phyloP scores from a whole-genome alignment of 2,888 invertebrate species.

The Lordiphosa andalusiaca region DNA sequence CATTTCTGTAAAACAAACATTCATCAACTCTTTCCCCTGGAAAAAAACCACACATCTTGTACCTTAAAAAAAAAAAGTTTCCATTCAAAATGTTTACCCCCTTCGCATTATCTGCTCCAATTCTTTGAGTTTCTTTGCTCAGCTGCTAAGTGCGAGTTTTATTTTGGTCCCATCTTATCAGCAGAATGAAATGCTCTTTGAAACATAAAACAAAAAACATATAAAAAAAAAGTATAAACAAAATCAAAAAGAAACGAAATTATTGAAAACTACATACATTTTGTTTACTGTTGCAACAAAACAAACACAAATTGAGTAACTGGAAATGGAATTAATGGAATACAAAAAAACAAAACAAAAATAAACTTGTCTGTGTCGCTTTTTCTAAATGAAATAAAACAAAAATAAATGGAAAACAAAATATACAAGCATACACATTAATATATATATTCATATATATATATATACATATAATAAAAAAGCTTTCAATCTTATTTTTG shows the following conservation, averaged over 20 bases:
- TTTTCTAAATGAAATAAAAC: constrained; percentile 63
- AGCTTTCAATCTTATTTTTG: background rate
- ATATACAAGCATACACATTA: constrained; percentile 6
- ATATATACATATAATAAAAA: background rate
- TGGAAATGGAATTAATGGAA: background rate
- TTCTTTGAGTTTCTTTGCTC: too few species aligned
- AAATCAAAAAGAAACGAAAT: background rate
- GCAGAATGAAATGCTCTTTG: background rate
- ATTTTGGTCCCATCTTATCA: constrained; percentile 4
- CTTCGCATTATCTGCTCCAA: too few species aligned
- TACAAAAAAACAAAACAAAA: constrained; percentile 3
- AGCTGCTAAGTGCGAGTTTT: too few species aligned
- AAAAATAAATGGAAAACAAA: constrained; percentile 24
- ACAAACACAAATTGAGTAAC: constrained; percentile 16
- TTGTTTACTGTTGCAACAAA: constrained; percentile 48
- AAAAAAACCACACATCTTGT: too few species aligned
- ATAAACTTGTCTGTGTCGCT: constrained; percentile 66
- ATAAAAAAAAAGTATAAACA: background rate
- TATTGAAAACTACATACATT: constrained; percentile 27
- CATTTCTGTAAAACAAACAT: too few species aligned
- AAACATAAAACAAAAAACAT: constrained; percentile 2
- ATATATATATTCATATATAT: background rate
- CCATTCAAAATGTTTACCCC: too few species aligned
- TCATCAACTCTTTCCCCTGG: too few species aligned
- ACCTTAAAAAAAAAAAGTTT: too few species aligned